A percentile compares a stretch with the other conserved stretches of the same genome.
Evolutionary conservation across 2,888 invertebrate genomes (phyloP).

Genomic region (Torymus aiolomorphi): DNA sequence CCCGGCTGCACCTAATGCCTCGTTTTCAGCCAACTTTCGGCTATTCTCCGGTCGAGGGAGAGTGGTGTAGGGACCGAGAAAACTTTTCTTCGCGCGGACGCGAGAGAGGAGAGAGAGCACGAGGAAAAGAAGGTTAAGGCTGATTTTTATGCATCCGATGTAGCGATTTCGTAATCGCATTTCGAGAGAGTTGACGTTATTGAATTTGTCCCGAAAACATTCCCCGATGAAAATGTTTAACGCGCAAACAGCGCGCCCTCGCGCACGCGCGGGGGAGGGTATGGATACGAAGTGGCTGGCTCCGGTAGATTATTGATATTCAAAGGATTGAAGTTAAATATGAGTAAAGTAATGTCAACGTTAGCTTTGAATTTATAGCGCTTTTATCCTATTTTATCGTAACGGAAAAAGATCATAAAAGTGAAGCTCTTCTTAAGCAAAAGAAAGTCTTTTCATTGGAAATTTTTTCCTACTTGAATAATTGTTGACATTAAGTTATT

Average conservation of each 20-base stretch:
- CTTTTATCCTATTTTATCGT: conserved; percentile 2
- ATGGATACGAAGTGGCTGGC: background rate
- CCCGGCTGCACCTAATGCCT: conserved; percentile 49
- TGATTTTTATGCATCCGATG: conserved; percentile 55
- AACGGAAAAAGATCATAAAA: background rate
- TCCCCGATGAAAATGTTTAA: conserved; percentile 36
- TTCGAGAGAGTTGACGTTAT: conserved; percentile 41
- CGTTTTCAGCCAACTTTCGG: conserved; percentile 48
- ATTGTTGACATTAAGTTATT: too few relatives aligned
- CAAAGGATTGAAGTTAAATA: background rate
- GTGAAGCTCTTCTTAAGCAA: background rate
- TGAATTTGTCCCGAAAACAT: conserved; percentile 40
- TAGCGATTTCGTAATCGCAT: conserved; percentile 46
- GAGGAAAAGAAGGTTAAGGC: conserved; percentile 38
- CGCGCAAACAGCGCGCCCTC: conserved; percentile 16
- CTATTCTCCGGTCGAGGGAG: conserved; percentile 1
- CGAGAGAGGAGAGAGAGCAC: background rate
- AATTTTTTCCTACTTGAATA: too few relatives aligned
- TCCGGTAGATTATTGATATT: background rate
- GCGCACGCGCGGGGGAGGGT: background rate
- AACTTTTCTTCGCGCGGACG: too few relatives aligned
- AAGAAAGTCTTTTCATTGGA: too few relatives aligned
- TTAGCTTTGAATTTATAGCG: conserved; percentile 2
- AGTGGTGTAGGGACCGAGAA: conserved; percentile 7
- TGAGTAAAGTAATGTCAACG: background rate